Evolutionary conservation across 1,140 invertebrate species (phyloP).

Genomic region (Ceratina japonica): DNA sequence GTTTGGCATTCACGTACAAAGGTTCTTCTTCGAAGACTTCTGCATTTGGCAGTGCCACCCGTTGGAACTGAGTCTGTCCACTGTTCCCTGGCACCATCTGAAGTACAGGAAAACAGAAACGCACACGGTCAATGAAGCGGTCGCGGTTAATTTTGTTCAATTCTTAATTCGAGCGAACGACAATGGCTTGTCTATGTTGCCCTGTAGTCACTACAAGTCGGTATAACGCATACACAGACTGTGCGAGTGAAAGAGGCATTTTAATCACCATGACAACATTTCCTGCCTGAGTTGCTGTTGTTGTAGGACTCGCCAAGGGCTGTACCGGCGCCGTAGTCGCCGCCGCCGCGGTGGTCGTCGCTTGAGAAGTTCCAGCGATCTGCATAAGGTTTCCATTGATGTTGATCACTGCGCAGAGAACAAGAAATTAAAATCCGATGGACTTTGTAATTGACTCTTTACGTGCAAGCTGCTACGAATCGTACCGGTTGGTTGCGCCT

Average conservation of each 20-base stretch:
- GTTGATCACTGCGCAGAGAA: slow-evolving; percentile 82
- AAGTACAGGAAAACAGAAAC: slow-evolving; percentile 13
- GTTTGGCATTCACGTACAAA: slow-evolving; percentile 99
- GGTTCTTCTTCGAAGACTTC: slow-evolving; percentile 95
- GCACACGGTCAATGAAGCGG: background rate
- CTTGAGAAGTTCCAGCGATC: slow-evolving; percentile 79
- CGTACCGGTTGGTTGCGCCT: slow-evolving; percentile 82
- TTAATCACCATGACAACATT: slow-evolving; percentile 84
- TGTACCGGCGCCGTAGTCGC: slow-evolving; percentile 79
- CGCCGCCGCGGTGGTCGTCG: slow-evolving; percentile 81
- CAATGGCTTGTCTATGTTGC: slow-evolving; percentile 61
- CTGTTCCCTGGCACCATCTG: slow-evolving; percentile 85
- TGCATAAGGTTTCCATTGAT: slow-evolving; percentile 88
- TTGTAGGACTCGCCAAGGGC: slow-evolving; percentile 80
- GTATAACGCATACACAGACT: slow-evolving; percentile 73
- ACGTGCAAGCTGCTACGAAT: background rate
- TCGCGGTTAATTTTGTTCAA: slow-evolving; percentile 9
- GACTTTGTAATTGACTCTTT: background rate
- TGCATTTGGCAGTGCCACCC: slow-evolving; percentile 83
- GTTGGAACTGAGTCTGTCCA: slow-evolving; percentile 81
- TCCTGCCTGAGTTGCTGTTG: slow-evolving; percentile 84
- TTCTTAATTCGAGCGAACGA: background rate
- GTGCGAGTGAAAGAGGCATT: slow-evolving; percentile 73
- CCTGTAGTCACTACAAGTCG: slow-evolving; percentile 75
- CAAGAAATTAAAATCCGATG: slow-evolving; percentile 10